Conservation (phyloP, 2,113 vertebrate species). For the Antennarius striatus region DNA sequence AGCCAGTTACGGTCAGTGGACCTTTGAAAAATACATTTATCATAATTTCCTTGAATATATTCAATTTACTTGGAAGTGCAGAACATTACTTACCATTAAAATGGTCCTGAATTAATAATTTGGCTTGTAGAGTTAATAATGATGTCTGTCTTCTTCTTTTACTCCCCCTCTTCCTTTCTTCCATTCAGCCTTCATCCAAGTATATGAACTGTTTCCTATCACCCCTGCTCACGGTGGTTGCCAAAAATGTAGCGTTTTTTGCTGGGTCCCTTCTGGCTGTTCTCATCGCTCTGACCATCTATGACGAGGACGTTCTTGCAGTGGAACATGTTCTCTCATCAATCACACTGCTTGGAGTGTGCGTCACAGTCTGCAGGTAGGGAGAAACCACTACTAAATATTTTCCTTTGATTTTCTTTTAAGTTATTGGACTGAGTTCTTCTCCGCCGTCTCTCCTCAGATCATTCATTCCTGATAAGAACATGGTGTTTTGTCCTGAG, state of each 20-base stretch:
- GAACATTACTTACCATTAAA: neutral
- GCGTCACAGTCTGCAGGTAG: slow-evolving; percentile 95
- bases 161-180: slow-evolving; percentile 6
- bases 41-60: neutral
- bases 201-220: slow-evolving; percentile 99
- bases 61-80: neutral
- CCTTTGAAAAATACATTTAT: neutral
- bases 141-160: neutral
- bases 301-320: slow-evolving; percentile 93
- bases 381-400: slow-evolving; percentile 4
- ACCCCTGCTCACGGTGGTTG: slow-evolving; percentile 91
- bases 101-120: neutral
- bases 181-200: slow-evolving; percentile 87
- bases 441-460: slow-evolving; percentile 66
- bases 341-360: slow-evolving; percentile 93
- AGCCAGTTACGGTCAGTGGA: neutral
- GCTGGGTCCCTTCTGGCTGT: slow-evolving; percentile 96
- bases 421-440: neutral
- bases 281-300: slow-evolving; percentile 96
- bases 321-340: slow-evolving; percentile 96
- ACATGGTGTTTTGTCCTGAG: slow-evolving; percentile 97
- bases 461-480: slow-evolving; percentile 97
- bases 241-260: slow-evolving; percentile 97
- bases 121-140: slow-evolving; percentile 2
- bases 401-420: no score